Percentiles rank a stretch among this genome's conserved stretches.
Conservation (phyloP, 2,888 invertebrate species). For the Acrobasis repandana region DNA sequence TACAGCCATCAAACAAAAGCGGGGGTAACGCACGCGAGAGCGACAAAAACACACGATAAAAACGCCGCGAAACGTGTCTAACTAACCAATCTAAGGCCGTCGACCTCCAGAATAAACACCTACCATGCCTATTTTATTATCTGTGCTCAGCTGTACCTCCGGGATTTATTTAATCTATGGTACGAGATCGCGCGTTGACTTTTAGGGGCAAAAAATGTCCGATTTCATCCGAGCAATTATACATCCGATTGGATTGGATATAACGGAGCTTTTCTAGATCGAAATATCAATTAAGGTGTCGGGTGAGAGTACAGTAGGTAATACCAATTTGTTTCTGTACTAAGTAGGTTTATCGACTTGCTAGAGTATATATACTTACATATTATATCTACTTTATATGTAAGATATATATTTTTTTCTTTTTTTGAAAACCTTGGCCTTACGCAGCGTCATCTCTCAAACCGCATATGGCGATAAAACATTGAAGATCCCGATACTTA, state of each 20-base stretch:
- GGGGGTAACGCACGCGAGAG: conserved; percentile 71
- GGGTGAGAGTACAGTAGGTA: not conserved
- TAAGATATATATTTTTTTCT: no score
- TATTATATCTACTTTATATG: no score
- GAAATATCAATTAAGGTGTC: conserved; percentile 3
- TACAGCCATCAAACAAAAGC: conserved; percentile 19
- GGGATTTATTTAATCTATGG: conserved; percentile 27
- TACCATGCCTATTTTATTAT: conserved; percentile 44
- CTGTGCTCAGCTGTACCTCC: conserved; percentile 13
- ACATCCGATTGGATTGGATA: conserved; percentile 7
- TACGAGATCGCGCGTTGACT: conserved; percentile 19
- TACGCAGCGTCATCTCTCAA: no score
- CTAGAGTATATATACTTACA: not conserved
- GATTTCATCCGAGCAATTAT: conserved; percentile 12
- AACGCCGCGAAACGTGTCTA: conserved; percentile 59
- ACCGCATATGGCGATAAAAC: no score
- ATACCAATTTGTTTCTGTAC: not conserved
- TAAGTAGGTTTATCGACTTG: not conserved
- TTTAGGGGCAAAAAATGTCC: conserved; percentile 17
- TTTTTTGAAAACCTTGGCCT: no score
- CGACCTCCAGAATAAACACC: conserved; percentile 70
- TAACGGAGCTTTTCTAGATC: conserved; percentile 5
- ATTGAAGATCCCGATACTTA: no score
- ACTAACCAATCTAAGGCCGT: conserved; percentile 68
- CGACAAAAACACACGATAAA: conserved; percentile 67